Percentiles rank a stretch among this genome's conserved stretches.
Evolutionary conservation across 2,888 invertebrate species (phyloP).

Genomic region (Ectropis crepuscularia): DNA sequence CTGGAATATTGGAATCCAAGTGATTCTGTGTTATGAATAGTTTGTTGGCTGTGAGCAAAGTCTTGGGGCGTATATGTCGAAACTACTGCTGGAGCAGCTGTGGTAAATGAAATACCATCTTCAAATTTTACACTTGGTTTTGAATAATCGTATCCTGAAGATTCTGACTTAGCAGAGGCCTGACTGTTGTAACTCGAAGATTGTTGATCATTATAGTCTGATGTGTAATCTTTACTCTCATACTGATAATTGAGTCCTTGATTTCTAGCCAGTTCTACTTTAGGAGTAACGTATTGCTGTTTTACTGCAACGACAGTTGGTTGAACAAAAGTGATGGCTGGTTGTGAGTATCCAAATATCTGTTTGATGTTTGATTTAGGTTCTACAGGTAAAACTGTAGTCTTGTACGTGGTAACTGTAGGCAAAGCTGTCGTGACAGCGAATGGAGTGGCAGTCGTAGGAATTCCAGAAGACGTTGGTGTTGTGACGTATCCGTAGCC

Average conservation of each 20-base stretch:
- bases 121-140: constrained; percentile 72
- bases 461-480: constrained; percentile 74
- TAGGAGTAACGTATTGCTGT: constrained; percentile 56
- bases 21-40: constrained; percentile 62
- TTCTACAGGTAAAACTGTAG: constrained; percentile 68
- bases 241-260: constrained; percentile 62
- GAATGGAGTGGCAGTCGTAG: constrained; percentile 74
- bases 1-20: constrained; percentile 66
- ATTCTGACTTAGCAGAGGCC: constrained; percentile 41
- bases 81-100: constrained; percentile 64
- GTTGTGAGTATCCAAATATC: constrained; percentile 75
- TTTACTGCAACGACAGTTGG: constrained; percentile 65
- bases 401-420: constrained; percentile 62
- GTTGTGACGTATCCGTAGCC: constrained; percentile 71
- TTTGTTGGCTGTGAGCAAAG: constrained; percentile 68
- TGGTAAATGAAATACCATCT: constrained; percentile 68
- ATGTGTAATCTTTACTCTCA: constrained; percentile 50
- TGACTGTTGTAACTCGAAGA: constrained; percentile 24
- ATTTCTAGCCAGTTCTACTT: constrained; percentile 60
- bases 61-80: constrained; percentile 69
- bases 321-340: constrained; percentile 74
- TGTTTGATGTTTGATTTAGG: constrained; percentile 74
- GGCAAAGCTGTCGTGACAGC: constrained; percentile 71
- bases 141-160: constrained; percentile 65
- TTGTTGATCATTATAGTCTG: constrained; percentile 30